phyloP scores from a whole-genome alignment of 2,113 vertebrate genomes.

The Amphiprion percula region DNA sequence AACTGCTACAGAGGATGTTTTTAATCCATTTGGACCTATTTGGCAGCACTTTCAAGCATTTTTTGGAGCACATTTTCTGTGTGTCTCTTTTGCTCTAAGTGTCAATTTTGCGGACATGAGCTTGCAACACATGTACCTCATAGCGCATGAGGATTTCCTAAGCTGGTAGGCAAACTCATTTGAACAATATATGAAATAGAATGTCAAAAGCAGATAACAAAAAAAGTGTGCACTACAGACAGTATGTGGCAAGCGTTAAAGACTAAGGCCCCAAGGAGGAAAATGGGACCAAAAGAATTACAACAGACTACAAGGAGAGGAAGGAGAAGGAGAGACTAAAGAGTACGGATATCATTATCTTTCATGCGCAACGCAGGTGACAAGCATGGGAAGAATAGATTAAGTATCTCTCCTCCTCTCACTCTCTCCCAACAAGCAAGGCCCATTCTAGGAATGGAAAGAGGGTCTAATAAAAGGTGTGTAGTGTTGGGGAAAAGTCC shows the following conservation, averaged over 20 bases:
- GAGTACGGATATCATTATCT: conserved; percentile 68
- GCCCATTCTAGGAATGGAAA: conserved; percentile 52
- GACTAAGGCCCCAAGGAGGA: conserved; percentile 15
- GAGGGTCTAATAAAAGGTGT: conserved; percentile 60
- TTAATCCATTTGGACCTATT: conserved; percentile 39
- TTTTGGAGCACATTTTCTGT: conserved; percentile 25
- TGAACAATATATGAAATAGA: conserved; percentile 18
- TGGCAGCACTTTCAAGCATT: conserved; percentile 48
- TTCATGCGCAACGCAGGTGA: conserved; percentile 75
- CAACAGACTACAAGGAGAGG: conserved; percentile 23
- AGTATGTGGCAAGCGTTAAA: conserved; percentile 26
- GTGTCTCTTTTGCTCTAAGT: conserved; percentile 10
- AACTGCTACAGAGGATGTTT: conserved; percentile 54
- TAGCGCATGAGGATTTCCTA: conserved; percentile 14
- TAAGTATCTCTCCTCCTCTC: conserved; percentile 41
- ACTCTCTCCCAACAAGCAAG: conserved; percentile 52
- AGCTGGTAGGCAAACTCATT: neutral
- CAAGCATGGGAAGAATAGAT: conserved; percentile 67
- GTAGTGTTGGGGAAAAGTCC: conserved; percentile 36
- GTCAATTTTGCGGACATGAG: conserved; percentile 3
- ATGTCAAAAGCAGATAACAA: neutral
- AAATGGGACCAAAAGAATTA: conserved; percentile 9
- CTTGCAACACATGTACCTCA: neutral
- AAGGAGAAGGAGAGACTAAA: conserved; percentile 27
- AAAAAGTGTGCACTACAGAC: conserved; percentile 17